These are phyloP conservation scores for Ectemnius lituratus DNA, from an alignment of 2,888 invertebrate species.

Conservation along the genomic window DNA sequence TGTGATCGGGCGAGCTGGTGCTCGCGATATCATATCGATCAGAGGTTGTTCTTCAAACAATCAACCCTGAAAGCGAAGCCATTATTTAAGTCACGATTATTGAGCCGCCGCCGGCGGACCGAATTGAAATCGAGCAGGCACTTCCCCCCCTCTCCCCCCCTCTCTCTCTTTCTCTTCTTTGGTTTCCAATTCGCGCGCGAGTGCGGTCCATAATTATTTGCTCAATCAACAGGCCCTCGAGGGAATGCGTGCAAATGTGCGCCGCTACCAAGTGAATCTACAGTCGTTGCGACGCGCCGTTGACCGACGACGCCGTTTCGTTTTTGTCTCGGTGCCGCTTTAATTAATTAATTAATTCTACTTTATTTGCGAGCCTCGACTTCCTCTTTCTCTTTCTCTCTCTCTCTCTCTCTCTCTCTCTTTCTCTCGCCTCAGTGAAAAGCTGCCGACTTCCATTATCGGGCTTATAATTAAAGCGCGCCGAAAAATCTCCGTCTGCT, in stretches of 20 bases:
- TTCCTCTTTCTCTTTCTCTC: no score
- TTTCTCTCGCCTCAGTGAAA: no score
- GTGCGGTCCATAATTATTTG: conserved; percentile 6
- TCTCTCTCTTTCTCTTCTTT: conserved; percentile 5
- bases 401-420: no score
- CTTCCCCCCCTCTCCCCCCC: neutral
- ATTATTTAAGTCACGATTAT: no score
- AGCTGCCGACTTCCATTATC: neutral
- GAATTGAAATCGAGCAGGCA: neutral
- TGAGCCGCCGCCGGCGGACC: conserved; percentile 2
- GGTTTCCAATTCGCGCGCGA: conserved; percentile 12
- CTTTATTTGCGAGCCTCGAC: neutral
- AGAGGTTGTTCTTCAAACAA: no score
- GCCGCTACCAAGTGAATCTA: no score
- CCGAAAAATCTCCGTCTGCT: conserved; percentile 5
- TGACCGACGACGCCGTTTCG: neutral
- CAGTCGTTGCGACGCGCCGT: neutral
- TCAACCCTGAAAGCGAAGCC: no score
- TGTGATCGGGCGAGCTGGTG: no score
- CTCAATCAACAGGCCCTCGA: neutral
- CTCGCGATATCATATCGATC: no score
- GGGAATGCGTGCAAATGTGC: no score
- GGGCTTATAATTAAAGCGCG: neutral
- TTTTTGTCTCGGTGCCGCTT: neutral
- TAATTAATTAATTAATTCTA: conserved; percentile 3